These are phyloP conservation scores for Celastrina argiolus DNA, from an alignment of 2,888 invertebrate species.

Conservation along the genomic window DNA sequence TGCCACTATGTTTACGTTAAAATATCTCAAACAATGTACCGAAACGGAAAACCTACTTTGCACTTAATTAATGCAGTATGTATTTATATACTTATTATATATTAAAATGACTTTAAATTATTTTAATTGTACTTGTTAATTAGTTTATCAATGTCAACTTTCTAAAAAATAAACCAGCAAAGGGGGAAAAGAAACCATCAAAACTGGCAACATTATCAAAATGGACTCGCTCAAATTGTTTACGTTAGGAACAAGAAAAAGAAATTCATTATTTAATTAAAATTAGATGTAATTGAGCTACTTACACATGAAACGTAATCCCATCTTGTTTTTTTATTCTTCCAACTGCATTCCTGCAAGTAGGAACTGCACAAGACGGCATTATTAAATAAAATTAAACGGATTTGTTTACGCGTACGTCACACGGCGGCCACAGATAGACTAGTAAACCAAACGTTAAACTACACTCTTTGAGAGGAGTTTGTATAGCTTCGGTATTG, in stretches of 20 bases:
- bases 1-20: background rate
- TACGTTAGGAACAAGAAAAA: background rate
- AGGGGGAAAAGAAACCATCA: background rate
- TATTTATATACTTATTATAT: background rate
- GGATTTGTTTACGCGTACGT: background rate
- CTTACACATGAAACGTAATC: slow-evolving; percentile 12
- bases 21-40: background rate
- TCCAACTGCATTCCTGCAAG: background rate
- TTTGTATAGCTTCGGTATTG: background rate
- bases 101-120: background rate
- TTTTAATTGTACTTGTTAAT: background rate
- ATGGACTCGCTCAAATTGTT: background rate
- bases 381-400: slow-evolving; percentile 9
- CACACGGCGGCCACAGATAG: background rate
- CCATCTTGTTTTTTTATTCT: background rate
- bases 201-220: background rate
- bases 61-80: background rate
- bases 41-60: background rate
- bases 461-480: background rate
- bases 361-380: slow-evolving; percentile 4
- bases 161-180: background rate
- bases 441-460: background rate
- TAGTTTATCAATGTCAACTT: background rate
- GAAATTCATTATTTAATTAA: slow-evolving; percentile 9
- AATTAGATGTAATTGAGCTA: slow-evolving; percentile 13